Evolutionary conservation across 53 echinoderm and acorn worm genomes (phyloP).

Genomic region (Echinarachnius parma): DNA sequence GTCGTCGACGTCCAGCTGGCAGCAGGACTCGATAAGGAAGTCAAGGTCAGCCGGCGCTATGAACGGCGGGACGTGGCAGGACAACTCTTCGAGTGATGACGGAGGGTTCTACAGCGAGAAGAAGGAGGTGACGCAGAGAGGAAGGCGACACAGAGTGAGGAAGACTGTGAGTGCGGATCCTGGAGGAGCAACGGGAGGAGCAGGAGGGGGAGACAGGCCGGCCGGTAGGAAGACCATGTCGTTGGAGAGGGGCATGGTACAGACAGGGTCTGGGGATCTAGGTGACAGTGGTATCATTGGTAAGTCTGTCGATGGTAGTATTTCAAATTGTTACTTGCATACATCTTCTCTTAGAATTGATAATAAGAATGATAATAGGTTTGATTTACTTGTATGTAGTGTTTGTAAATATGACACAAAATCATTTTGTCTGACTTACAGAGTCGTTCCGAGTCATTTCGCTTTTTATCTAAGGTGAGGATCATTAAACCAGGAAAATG

Average conservation of each 20-base stretch:
- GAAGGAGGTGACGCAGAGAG: conserved; percentile 13
- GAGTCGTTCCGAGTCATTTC: too few species aligned
- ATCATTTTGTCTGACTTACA: too few species aligned
- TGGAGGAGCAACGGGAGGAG: not conserved
- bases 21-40: not conserved
- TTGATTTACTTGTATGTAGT: too few species aligned
- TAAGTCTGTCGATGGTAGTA: not conserved
- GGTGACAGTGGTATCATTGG: conserved; percentile 25
- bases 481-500: too few species aligned
- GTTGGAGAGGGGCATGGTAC: not conserved
- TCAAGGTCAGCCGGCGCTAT: not conserved
- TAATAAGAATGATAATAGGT: too few species aligned
- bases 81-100: conserved; percentile 69
- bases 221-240: conserved; percentile 17
- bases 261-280: conserved; percentile 6
- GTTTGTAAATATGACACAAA: too few species aligned
- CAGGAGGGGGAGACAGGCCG: not conserved
- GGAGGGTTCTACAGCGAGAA: conserved; percentile 47
- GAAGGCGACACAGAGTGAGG: conserved; percentile 19
- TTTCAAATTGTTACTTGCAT: too few species aligned
- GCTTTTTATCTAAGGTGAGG: too few species aligned
- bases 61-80: conserved; percentile 12
- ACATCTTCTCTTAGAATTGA: too few species aligned
- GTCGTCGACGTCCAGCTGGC: not conserved
- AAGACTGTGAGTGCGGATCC: conserved; percentile 37